Evolutionary conservation across 2,888 invertebrate species (phyloP), one percentile per base, ranked within the genome.

Genomic region (Ecliptopera silaceata): DNA sequence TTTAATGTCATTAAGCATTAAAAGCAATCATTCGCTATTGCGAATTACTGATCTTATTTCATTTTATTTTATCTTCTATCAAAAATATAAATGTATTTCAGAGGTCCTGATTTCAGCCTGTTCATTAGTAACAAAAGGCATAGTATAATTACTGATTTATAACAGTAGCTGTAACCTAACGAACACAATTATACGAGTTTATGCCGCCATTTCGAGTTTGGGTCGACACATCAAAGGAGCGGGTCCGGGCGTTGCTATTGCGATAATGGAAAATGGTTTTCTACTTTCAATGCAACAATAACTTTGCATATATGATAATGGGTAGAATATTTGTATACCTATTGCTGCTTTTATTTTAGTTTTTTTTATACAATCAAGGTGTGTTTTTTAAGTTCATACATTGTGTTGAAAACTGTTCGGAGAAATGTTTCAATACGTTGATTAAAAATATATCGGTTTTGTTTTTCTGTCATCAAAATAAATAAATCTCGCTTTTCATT

Each of bases 81-180:
- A n/a, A n/a, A 42, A 36, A 47, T 44, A 49, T 48, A 61, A 63
- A 65, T 43, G 47, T 59, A 61, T 51, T 61, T 62, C 51, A 56
- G 18, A 32, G 48, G 44, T 57, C 22, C 38, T 52, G 44, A 48
- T 48, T 44, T 38, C 46, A 49, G 39, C 36, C 49, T 49, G 61
- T 64, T 65, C 61, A 72, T 73, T 77, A 82, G 76, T 75, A 75
- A 75, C 75, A 73, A 77, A 77, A 71, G 70, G 63, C 71, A 67
- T 79, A 80, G 83, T 80, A 83, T 79, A 82, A 84, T 86, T 82
- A 85, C 79, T 81, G 80, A 86, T 87, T 84, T 85, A 84, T 82
- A 76, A 74, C 71, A 65, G 71, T 17, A 65, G 75, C 74, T 74
- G 77, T 80, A 78, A 78, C 76, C 22, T 77, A 79, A 82, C 77